Conservation (phyloP, 2,797 vertebrate species). For the Percopsis omiscomaycus region DNA sequence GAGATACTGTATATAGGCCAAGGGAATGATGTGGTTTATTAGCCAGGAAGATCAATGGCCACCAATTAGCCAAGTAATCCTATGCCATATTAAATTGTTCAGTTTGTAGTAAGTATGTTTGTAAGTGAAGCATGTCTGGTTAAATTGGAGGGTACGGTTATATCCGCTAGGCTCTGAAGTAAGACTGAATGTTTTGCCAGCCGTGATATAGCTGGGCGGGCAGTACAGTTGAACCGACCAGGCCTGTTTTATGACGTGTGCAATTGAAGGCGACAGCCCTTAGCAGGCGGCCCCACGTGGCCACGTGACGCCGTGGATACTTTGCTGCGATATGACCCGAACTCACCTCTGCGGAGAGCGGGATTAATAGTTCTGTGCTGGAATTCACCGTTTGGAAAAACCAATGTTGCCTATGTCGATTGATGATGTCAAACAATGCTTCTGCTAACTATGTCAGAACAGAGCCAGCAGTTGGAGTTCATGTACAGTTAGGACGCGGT, state of each 20-base stretch:
- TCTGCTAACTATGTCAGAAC: background rate
- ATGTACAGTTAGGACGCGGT: background rate
- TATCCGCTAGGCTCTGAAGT: background rate
- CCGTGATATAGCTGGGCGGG: conserved; percentile 5
- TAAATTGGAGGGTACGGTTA: background rate
- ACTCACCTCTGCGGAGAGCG: conserved; percentile 13
- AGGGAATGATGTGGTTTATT: no score
- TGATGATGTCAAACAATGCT: background rate
- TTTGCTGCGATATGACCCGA: conserved; percentile 26
- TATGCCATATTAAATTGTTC: background rate
- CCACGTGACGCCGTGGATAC: conserved; percentile 24
- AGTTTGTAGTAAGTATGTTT: background rate
- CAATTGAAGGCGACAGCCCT: conserved; percentile 57
- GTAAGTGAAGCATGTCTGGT: background rate
- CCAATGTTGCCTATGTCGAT: background rate
- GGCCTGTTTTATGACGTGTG: conserved; percentile 58
- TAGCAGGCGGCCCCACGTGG: conserved; percentile 20
- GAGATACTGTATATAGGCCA: no score
- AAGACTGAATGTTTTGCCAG: conserved; percentile 13
- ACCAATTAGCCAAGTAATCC: no score
- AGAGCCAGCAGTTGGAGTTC: background rate
- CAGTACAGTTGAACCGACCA: conserved; percentile 12
- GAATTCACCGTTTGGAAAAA: conserved; percentile 14
- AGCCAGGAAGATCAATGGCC: no score
- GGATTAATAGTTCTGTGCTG: conserved; percentile 20